Base-by-base conservation (phyloP, 2,797 vertebrate species). In the Orestias chungarensis region DNA sequence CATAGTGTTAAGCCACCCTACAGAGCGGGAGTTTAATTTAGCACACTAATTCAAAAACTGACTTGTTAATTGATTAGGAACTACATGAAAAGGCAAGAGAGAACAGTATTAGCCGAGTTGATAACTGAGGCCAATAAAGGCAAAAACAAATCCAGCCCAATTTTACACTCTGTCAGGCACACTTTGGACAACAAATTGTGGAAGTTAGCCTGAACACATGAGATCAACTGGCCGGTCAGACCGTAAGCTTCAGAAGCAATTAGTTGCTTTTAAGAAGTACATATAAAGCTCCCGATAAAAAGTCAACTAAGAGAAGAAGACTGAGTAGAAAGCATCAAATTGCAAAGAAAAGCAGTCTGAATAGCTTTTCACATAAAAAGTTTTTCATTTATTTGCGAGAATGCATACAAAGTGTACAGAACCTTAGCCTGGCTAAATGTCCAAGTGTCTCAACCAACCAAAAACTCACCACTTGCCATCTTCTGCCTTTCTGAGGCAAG, bases 151-250 rank as follows among this genome's bases (percentile, higher is more conserved):
- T 74, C 62, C 42, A 65, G 54, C 25, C 40, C 59, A 71, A 73
- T 75, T 70, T 70, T 66, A 71, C 76, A 65, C 71, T 54, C 43
- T 31, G 50, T 74, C 46, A 29, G 25, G 18, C 27, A 38, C 57
- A 66, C 33, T 66, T 61, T 66, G 57, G 68, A 73, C 52, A 71
- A 40, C 46, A 35, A 66, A 40, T 50, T 8, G 42, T 27, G 54
- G 0, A 74, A 82, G 35, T 75, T 71, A 70, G 70, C 66, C 17
- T 31, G n/a, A 76, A 71, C 44, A 69, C n/a, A 66, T 62, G 6
- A 31, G 25, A 64, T 27, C 35, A 54, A 69, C 23, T 40, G 38
- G 27, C 33, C n/a, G 20, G 8, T 49, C 35, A 27, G 27, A 47
- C n/a, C 29, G 40, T 62, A 66, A 71, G 38, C 23, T 64, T 73